phyloP scores from a whole-genome alignment of 2,888 invertebrate genomes.

The Xestia ashworthii region DNA sequence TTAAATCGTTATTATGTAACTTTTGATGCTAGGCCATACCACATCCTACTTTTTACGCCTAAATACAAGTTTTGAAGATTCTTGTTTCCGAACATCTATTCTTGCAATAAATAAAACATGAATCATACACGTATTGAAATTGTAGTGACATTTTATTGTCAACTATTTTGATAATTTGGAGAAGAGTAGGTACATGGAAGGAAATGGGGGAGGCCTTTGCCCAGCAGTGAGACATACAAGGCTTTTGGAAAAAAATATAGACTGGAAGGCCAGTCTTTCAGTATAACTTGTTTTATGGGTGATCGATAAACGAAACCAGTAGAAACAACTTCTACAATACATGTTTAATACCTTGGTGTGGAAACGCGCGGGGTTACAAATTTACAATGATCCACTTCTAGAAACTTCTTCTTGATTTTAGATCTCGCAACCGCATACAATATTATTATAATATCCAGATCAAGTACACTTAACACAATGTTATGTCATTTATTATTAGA shows the following conservation, averaged over 20 bases:
- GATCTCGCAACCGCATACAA: constrained; percentile 48
- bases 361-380: neutral
- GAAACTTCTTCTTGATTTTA: neutral
- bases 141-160: neutral
- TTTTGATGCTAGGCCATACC: neutral
- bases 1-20: constrained; percentile 31
- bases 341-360: neutral
- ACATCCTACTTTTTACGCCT: neutral
- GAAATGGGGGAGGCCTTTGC: too few species aligned
- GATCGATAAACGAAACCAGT: neutral
- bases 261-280: neutral
- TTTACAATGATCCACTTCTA: neutral
- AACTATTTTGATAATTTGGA: neutral
- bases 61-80: neutral
- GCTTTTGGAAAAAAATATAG: too few species aligned
- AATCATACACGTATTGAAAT: neutral
- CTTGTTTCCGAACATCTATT: neutral
- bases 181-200: too few species aligned
- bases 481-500: constrained; percentile 36
- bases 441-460: constrained; percentile 52
- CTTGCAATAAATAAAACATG: neutral
- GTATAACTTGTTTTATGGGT: neutral
- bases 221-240: too few species aligned
- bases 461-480: constrained; percentile 34
- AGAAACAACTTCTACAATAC: neutral